A percentile compares a stretch with the other conserved stretches of the same genome.
Conservation (phyloP, 2,113 vertebrate species). For the Caranx melampygus region DNA sequence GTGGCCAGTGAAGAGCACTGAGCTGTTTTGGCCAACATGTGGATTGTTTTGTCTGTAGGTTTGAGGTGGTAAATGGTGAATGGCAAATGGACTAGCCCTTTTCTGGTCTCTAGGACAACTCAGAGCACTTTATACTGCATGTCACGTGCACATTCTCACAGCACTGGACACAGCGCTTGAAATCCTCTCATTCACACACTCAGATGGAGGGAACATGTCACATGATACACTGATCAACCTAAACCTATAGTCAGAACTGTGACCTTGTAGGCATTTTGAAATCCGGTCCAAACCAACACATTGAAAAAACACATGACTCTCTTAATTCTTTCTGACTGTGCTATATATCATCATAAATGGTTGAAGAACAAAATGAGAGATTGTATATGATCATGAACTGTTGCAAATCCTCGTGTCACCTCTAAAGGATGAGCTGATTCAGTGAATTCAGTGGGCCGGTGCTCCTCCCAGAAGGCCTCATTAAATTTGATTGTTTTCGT, state of each 20-base stretch:
- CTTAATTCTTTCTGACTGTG: conserved; percentile 2
- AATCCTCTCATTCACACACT: too few relatives aligned
- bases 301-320: neutral
- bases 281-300: neutral
- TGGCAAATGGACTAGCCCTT: too few relatives aligned
- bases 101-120: too few relatives aligned
- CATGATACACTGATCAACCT: neutral
- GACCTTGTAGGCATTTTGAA: neutral
- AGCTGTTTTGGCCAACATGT: neutral
- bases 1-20: neutral
- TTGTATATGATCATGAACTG: conserved; percentile 25
- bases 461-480: conserved; percentile 66
- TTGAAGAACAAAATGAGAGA: neutral
- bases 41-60: conserved; percentile 2
- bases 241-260: neutral
- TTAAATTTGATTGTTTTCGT: conserved; percentile 66
- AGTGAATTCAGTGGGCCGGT: conserved; percentile 39
- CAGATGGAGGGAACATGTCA: neutral
- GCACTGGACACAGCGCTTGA: too few relatives aligned
- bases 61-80: neutral
- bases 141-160: too few relatives aligned
- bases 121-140: too few relatives aligned
- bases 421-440: conserved; percentile 41
- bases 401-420: conserved; percentile 44
- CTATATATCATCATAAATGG: conserved; percentile 11